Evolutionary conservation across 2,113 vertebrate species (phyloP), one percentile per base, ranked within the genome.

Genomic region (Symphodus melops): DNA sequence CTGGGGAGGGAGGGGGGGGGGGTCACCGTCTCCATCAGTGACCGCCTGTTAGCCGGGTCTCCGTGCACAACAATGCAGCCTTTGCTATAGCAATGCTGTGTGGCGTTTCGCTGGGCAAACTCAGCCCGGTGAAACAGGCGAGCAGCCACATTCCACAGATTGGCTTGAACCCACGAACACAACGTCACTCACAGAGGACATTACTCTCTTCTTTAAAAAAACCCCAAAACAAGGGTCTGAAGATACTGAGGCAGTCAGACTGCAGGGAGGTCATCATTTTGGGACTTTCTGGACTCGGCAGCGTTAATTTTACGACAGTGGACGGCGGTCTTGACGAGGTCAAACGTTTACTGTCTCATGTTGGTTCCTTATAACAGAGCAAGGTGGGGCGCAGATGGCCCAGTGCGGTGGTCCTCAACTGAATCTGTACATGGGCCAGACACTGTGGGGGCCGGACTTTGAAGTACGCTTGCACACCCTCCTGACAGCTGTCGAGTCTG

Each of bases 51-150:
- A 95, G 94, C 93, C 93, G 90, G 93, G 94, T 94, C 90, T 95
- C 92, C 84, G 74, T 79, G 89, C 86, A 85, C 79, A 95, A 96
- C 95, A 95, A 96, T 94, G 94, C 81, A 89, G 93, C 89, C 95
- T 94, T 95, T 93, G 93, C 95, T 94, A 92, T 93, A 90, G 94
- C 84, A 70, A 93, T 91, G 92, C 86, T 89, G 94, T 88, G 88
- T 91, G 90, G 90, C 56, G 89, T 94, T 96, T 95, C 91, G 94
- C 92, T 92, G 93, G 94, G 93, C 95, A 96, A 96, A 96, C 93
- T 95, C 92, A 92, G 91, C 16, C 91, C 76, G 88, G n/a, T n/a
- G n/a, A n/a, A n/a, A n/a, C n/a, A n/a, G n/a, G 87, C 56, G 49
- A n/a, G 19, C 71, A 57, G 39, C 33, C 36, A 73, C 74, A 74